A percentile compares a stretch with the other conserved stretches of the same genome.
These are phyloP conservation scores for Crax fasciolata DNA, from an alignment of 2,797 vertebrate species.

Conservation along the genomic window DNA sequence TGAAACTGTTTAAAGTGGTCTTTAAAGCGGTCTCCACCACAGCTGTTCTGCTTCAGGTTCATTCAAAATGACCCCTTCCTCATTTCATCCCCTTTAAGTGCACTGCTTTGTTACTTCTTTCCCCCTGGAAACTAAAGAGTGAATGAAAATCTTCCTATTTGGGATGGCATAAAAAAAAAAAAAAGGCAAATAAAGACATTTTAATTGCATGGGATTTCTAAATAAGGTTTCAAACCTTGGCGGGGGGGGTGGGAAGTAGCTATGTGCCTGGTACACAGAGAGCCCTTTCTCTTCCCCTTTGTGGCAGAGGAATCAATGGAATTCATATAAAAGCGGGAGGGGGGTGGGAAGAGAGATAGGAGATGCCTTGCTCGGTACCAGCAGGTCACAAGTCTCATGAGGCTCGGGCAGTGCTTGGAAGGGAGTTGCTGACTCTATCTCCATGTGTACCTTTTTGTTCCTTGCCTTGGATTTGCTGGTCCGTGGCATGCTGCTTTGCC, in stretches of 20 bases:
- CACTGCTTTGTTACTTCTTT: not conserved
- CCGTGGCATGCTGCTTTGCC: conserved; percentile 88
- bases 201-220: conserved; percentile 67
- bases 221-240: conserved; percentile 65
- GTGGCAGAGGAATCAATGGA: conserved; percentile 78
- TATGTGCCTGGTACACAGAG: conserved; percentile 81
- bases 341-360: conserved; percentile 73
- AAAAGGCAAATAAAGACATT: conserved; percentile 51
- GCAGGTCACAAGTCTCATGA: conserved; percentile 80
- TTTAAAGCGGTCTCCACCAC: not conserved
- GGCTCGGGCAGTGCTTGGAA: conserved; percentile 60
- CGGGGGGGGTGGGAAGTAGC: conserved; percentile 12
- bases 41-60: not conserved
- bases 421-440: conserved; percentile 75
- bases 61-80: not conserved
- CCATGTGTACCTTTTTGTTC: conserved; percentile 78
- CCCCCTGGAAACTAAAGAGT: conserved; percentile 45
- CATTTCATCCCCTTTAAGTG: not conserved
- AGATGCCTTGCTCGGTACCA: conserved; percentile 77
- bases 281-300: conserved; percentile 62
- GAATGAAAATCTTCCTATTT: conserved; percentile 42
- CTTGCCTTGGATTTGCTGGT: conserved; percentile 88
- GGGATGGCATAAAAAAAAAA: conserved; percentile 33
- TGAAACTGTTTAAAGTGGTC: not conserved
- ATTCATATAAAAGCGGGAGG: conserved; percentile 75